These are phyloP conservation scores for Ametastegia equiseti DNA, from an alignment of 2,888 invertebrate genomes.

Conservation along the genomic window DNA sequence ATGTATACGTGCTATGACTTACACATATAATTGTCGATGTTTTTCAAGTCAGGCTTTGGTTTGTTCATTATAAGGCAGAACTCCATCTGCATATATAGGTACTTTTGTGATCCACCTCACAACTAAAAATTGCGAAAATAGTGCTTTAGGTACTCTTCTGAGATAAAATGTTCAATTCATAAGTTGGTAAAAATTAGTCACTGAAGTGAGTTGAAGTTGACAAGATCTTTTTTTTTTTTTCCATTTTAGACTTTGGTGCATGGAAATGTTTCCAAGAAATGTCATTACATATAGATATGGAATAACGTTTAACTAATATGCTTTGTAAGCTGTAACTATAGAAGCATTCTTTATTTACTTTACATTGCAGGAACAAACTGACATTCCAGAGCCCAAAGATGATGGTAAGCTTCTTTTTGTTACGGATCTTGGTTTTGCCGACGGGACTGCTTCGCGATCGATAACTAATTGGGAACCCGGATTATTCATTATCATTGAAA, in stretches of 20 bases:
- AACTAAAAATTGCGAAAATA: no score
- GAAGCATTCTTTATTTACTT: slow-evolving; percentile 56
- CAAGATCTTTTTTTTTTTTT: no score
- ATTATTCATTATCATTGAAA: background rate
- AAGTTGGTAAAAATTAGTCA: background rate
- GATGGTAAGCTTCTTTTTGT: slow-evolving; percentile 80
- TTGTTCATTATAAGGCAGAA: no score
- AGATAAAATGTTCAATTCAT: no score
- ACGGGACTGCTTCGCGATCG: background rate
- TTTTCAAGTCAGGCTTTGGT: no score
- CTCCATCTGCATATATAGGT: no score
- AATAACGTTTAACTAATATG: slow-evolving; percentile 5
- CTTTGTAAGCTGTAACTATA: slow-evolving; percentile 44
- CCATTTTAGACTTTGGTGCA: no score
- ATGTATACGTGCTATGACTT: no score
- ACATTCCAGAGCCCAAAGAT: slow-evolving; percentile 87
- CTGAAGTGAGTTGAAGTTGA: background rate
- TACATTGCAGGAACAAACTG: slow-evolving; percentile 86
- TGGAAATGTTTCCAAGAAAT: background rate
- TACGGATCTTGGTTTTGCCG: background rate
- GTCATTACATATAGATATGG: background rate
- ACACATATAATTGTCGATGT: no score
- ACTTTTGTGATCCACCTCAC: no score
- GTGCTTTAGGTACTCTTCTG: no score
- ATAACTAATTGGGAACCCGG: background rate